Evolutionary conservation across 2,797 vertebrate species (phyloP).

Genomic region (Brachyrhaphis roseni): DNA sequence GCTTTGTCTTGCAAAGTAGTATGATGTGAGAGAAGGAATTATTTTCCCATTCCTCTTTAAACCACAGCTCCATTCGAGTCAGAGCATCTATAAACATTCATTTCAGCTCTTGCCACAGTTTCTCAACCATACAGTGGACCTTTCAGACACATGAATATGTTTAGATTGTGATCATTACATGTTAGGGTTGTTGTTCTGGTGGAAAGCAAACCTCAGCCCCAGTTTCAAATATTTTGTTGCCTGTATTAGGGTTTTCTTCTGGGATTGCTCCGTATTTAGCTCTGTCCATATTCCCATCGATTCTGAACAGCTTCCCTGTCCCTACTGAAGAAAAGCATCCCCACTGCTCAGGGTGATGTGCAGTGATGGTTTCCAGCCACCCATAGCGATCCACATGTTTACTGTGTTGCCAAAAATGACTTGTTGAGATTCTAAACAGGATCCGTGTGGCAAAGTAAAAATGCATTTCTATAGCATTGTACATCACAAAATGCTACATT

Average conservation of each 20-base stretch:
- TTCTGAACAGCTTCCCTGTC: background rate
- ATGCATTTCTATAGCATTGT: background rate
- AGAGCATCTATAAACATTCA: background rate
- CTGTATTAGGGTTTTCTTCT: background rate
- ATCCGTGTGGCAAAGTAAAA: background rate
- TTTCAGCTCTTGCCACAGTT: background rate
- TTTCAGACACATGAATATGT: background rate
- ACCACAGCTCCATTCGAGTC: background rate
- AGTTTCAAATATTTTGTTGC: background rate
- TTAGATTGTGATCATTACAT: background rate
- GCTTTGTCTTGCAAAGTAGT: conserved; percentile 56
- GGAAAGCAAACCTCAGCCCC: background rate
- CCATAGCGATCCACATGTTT: background rate
- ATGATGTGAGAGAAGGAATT: background rate
- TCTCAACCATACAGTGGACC: background rate
- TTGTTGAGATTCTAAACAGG: background rate
- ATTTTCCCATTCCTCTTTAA: background rate
- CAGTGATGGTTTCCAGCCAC: background rate
- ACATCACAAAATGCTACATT: background rate
- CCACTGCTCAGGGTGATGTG: background rate
- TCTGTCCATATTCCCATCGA: background rate
- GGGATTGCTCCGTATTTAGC: background rate
- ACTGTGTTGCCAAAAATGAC: background rate
- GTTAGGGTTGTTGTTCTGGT: background rate
- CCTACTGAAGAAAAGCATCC: background rate